Percentiles rank a stretch among this genome's conserved stretches.
phyloP scores from a whole-genome alignment of 2,113 vertebrate genomes.

The Otus sunia region DNA sequence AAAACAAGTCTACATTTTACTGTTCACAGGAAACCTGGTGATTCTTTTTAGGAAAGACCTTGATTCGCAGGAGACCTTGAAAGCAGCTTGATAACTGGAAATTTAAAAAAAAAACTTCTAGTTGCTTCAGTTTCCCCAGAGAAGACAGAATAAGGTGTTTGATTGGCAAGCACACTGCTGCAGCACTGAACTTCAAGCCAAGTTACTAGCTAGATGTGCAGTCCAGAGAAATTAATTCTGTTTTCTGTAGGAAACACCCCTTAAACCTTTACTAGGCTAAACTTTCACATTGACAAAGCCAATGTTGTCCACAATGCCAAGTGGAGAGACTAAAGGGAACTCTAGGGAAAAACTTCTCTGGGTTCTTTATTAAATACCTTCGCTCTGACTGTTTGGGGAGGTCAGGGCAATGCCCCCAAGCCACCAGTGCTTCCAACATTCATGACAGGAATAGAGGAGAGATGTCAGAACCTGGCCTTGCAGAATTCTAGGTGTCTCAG shows the following conservation, averaged over 20 bases:
- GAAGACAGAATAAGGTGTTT: not conserved
- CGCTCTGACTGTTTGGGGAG: not conserved
- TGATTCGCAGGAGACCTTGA: not conserved
- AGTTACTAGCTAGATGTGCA: not conserved
- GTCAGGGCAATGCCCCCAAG: not conserved
- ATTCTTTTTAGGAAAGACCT: not conserved
- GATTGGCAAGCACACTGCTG: not conserved
- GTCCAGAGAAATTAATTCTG: not conserved
- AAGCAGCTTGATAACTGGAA: not conserved
- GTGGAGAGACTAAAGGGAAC: not conserved
- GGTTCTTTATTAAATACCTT: not conserved
- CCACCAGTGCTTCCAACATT: not conserved
- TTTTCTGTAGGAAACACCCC: not conserved
- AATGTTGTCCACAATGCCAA: rapidly evolving
- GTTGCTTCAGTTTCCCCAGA: not conserved
- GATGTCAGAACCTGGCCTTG: not conserved
- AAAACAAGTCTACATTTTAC: not conserved
- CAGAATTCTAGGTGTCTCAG: not conserved
- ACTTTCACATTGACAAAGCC: not conserved
- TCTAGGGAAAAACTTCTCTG: not conserved
- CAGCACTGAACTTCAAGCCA: not conserved
- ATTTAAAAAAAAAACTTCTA: not conserved
- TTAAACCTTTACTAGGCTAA: not conserved
- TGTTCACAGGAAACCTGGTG: not conserved
- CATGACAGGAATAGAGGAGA: not conserved